Evolutionary conservation across 2,113 vertebrate genomes (phyloP).

Genomic region (Podarcis cretensis): DNA sequence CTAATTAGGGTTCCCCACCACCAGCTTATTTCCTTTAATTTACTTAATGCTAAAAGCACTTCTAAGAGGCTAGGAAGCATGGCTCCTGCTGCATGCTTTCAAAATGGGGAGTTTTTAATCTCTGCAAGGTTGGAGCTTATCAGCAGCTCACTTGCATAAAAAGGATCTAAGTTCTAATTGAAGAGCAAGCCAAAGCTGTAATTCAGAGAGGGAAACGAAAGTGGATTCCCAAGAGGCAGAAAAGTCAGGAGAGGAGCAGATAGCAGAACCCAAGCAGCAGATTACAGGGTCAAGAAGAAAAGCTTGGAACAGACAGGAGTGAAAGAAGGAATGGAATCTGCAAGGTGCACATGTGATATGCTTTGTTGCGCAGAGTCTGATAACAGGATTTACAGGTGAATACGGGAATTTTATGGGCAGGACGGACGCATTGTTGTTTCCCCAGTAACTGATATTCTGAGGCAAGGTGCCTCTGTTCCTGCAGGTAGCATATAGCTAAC

Average conservation of each 20-base stretch:
- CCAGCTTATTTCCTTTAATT: no score
- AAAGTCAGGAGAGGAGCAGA: neutral
- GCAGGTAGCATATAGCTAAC: no score
- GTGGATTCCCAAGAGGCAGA: neutral
- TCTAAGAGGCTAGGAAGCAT: neutral
- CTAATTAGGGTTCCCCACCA: no score
- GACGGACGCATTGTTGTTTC: no score
- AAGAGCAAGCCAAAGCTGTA: neutral
- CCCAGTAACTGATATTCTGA: no score
- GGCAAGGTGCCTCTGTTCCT: no score
- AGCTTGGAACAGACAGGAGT: neutral
- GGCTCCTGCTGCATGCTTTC: neutral
- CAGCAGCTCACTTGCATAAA: neutral
- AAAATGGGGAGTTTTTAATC: neutral
- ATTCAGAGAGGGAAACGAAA: neutral
- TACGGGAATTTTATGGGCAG: no score
- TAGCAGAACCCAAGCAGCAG: neutral
- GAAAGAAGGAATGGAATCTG: neutral
- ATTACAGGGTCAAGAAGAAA: neutral
- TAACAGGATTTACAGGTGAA: neutral
- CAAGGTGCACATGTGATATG: no score
- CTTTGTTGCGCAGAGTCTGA: neutral
- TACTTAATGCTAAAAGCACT: neutral
- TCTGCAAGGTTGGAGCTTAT: neutral
- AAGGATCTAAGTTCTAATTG: neutral